Base-by-base conservation (phyloP, 2,113 vertebrate genomes). In the human region DNA sequence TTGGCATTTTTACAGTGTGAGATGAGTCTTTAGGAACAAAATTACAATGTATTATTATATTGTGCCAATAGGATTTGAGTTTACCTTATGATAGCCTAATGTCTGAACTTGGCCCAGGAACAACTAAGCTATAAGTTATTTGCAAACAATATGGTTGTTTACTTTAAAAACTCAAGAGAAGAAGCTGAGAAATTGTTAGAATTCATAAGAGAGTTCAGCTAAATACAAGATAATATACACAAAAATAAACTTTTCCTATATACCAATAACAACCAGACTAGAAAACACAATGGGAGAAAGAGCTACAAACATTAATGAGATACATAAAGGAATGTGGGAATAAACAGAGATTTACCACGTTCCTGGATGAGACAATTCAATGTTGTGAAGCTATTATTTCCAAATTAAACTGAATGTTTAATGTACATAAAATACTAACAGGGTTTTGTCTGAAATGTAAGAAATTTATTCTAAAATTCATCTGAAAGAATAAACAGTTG, bases 381-480 rank as follows among this genome's bases (percentile, higher is more conserved):
- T 57, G 57, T n/a, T 50, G 6, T 87, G 25, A 89, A 89, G 23
- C 84, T 32, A 75, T n/a, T 64, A 75, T 83, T 94, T 87, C 72
- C 38, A 89, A 92, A 61, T 92, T 75, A 85, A 73, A 38, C 45
- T 64, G 57, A 81, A 93, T 76, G 30, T 75, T 90, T 90, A 86
- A 90, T 93, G 18, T 4, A 76, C n/a, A 85, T 59, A 94, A 96
- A 89, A 61, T 93, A 25, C 1, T 90, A 68, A 35, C 85, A 85
- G 23, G 3, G 32, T 81, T 89, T 94, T 92, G 25, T 70, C 61
- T 89, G 30, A 73, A 79, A 93, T 64, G 85, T 94, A 40, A 94
- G 30, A 92, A 87, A 68, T 20, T 83, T 92, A 96, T 68, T 85
- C 35, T 89, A 94, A 96, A 96, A 94, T 82, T 85, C 17, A 90